A percentile compares a stretch with the other conserved stretches of the same genome.
These are phyloP conservation scores for Prorops nasuta DNA, from an alignment of 1,140 invertebrate species.

Conservation along the genomic window DNA sequence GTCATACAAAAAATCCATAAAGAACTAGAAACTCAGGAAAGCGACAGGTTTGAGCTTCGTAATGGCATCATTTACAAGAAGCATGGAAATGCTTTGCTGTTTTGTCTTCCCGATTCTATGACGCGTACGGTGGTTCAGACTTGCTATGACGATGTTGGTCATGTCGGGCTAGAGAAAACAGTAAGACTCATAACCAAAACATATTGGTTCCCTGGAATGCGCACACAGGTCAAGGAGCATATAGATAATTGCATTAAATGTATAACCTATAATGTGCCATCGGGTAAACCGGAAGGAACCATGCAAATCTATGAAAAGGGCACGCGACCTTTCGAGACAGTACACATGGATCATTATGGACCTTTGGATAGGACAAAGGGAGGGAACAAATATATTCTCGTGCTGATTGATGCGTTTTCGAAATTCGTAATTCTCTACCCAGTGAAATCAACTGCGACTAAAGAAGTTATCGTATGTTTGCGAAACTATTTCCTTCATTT, in stretches of 20 bases:
- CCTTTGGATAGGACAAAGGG: neutral
- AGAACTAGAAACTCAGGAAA: neutral
- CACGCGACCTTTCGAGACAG: neutral
- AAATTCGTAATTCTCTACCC: neutral
- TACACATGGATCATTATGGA: neutral
- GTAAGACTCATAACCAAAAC: neutral
- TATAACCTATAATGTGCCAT: neutral
- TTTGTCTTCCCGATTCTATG: neutral
- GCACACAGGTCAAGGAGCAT: neutral
- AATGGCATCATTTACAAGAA: neutral
- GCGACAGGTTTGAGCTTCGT: neutral
- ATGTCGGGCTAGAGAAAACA: neutral
- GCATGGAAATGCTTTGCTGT: neutral
- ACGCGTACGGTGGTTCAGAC: neutral
- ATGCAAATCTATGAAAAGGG: neutral
- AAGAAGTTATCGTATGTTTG: neutral
- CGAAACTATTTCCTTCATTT: neutral
- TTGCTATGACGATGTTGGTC: neutral
- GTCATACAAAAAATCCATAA: neutral
- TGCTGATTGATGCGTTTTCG: neutral
- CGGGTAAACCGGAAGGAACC: neutral
- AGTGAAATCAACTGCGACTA: neutral
- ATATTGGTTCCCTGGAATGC: neutral
- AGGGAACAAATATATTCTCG: neutral
- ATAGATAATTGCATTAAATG: neutral